Evolutionary conservation across 2,888 invertebrate species (phyloP).

Genomic region (Pilophorus perplexus): DNA sequence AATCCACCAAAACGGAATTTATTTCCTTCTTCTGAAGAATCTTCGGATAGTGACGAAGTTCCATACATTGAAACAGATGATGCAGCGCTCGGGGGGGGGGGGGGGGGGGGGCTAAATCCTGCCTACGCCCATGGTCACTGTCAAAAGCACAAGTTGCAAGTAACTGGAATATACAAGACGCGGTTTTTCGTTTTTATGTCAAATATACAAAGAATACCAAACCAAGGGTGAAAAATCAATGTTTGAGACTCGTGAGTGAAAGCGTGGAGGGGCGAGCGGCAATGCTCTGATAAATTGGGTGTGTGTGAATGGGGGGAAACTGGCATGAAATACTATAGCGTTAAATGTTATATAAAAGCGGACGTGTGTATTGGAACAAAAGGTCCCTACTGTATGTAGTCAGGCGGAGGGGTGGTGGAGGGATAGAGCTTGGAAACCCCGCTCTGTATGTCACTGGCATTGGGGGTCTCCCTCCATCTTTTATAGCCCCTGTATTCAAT

Average conservation of each 20-base stretch:
- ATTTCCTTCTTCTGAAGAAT: slow-evolving; percentile 7
- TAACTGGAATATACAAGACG: too few relatives aligned
- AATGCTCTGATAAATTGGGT: not conserved
- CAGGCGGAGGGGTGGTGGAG: not conserved
- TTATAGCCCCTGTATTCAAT: slow-evolving; percentile 32
- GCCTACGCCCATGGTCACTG: too few relatives aligned
- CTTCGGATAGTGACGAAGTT: slow-evolving; percentile 6
- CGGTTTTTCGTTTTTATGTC: too few relatives aligned
- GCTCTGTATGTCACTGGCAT: slow-evolving; percentile 30
- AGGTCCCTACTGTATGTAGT: slow-evolving; percentile 35
- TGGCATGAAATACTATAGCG: slow-evolving; percentile 38
- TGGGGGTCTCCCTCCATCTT: slow-evolving; percentile 31
- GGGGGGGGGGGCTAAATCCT: too few relatives aligned
- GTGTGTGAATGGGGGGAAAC: not conserved
- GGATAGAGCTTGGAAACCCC: slow-evolving; percentile 12
- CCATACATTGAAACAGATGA: slow-evolving; percentile 6
- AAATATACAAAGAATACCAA: too few relatives aligned
- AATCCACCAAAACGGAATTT: slow-evolving; percentile 10
- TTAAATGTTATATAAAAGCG: slow-evolving; percentile 41
- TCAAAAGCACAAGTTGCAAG: too few relatives aligned
- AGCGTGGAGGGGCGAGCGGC: not conserved
- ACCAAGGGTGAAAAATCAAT: slow-evolving; percentile 18
- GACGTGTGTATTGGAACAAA: slow-evolving; percentile 39
- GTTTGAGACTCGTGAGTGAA: not conserved
- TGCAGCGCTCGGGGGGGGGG: too few relatives aligned